Conservation (phyloP, 2,797 vertebrate species). For the Gadopsis bispinosus region DNA sequence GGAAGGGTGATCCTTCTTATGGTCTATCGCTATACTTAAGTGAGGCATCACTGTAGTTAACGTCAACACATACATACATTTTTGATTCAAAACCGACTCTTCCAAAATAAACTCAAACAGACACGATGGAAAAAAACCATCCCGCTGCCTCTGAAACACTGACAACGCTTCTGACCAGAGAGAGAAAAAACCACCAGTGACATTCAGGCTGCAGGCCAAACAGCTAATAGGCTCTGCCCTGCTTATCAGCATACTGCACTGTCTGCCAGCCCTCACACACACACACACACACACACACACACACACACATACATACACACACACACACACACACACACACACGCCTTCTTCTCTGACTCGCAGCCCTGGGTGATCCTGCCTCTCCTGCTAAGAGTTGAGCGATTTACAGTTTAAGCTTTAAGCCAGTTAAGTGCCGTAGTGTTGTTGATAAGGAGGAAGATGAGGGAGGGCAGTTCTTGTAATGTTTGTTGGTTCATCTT, state of each 20-base stretch:
- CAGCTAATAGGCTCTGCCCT: conserved; percentile 64
- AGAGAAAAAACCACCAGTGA: conserved; percentile 50
- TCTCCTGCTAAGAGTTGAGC: conserved; percentile 48
- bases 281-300: conserved; percentile 16
- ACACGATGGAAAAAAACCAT: conserved; percentile 25
- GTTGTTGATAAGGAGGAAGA: conserved; percentile 60
- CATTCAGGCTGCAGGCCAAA: conserved; percentile 66
- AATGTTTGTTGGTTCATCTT: neutral
- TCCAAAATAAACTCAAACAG: conserved; percentile 9
- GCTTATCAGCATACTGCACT: conserved; percentile 65
- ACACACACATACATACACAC: conserved; percentile 14
- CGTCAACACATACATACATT: neutral
- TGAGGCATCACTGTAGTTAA: neutral
- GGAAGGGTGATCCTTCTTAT: neutral
- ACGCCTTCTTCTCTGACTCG: conserved; percentile 30
- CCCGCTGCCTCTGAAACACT: conserved; percentile 39
- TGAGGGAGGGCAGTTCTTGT: conserved; percentile 18
- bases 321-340: conserved; percentile 34
- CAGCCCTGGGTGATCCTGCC: conserved; percentile 25
- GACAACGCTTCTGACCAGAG: conserved; percentile 42
- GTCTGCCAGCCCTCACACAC: conserved; percentile 31
- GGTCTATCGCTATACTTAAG: neutral
- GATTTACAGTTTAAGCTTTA: conserved; percentile 64
- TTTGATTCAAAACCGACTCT: neutral
- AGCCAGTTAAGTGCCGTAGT: conserved; percentile 65